phyloP scores from a whole-genome alignment of 2,113 vertebrate species.

The Scomber japonicus region DNA sequence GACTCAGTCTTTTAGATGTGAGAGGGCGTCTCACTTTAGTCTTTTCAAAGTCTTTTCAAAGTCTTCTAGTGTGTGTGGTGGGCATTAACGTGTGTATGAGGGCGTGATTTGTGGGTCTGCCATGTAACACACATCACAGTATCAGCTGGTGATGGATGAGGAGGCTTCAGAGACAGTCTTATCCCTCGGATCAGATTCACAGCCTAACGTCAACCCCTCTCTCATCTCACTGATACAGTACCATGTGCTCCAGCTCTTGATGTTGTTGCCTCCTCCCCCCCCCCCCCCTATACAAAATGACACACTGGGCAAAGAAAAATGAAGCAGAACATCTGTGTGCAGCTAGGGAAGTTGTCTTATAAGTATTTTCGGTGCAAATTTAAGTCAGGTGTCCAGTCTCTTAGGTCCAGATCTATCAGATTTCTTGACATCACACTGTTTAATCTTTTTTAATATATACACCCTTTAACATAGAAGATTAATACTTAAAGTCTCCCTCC shows the following conservation, averaged over 20 bases:
- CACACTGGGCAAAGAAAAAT: background rate
- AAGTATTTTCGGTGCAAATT: background rate
- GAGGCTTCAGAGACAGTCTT: conserved; percentile 28
- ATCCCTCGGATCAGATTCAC: conserved; percentile 40
- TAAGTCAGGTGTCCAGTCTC: background rate
- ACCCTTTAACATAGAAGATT: no score
- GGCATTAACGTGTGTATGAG: background rate
- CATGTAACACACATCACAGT: conserved; percentile 7
- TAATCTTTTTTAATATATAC: no score
- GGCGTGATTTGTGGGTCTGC: background rate
- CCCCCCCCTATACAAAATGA: no score
- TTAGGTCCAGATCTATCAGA: no score
- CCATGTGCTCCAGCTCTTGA: no score
- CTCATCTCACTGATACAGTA: conserved; percentile 9
- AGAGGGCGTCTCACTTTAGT: no score
- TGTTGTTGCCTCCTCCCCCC: no score
- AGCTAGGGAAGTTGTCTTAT: background rate
- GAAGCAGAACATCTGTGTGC: background rate
- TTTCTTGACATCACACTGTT: no score
- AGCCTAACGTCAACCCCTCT: conserved; percentile 1
- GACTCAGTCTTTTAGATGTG: no score
- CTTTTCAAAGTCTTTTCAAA: no score
- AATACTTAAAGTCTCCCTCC: no score
- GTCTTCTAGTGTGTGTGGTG: no score
- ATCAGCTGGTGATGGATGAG: conserved; percentile 36